phyloP scores from a whole-genome alignment of 1,140 invertebrate species.

The Elysia chlorotica region DNA sequence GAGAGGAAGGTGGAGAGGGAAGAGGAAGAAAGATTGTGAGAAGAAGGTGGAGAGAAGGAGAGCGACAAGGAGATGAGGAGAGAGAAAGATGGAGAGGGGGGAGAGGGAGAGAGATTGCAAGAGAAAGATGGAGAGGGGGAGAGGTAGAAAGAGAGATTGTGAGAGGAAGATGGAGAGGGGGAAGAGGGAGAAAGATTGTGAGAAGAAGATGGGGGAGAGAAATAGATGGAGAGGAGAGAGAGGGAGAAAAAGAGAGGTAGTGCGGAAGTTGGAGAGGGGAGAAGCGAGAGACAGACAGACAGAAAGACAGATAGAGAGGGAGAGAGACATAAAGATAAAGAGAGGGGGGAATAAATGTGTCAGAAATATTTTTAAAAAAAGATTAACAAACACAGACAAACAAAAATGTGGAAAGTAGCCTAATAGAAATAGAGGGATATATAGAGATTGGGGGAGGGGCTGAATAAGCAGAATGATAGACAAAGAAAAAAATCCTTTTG shows the following conservation, averaged over 20 bases:
- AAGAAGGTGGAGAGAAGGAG: no score
- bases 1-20: no score
- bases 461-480: background rate
- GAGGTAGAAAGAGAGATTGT: background rate
- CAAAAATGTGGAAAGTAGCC: background rate
- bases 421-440: background rate
- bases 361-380: background rate
- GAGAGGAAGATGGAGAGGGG: background rate
- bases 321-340: conserved; percentile 8
- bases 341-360: background rate
- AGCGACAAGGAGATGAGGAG: background rate
- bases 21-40: no score
- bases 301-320: background rate
- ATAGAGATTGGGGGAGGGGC: background rate
- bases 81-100: background rate
- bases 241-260: no score
- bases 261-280: background rate
- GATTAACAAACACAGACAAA: background rate
- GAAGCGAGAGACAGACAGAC: background rate
- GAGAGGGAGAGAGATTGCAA: background rate
- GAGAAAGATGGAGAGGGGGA: background rate
- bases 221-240: no score
- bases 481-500: background rate
- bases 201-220: background rate
- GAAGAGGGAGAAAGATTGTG: background rate